phyloP scores from a whole-genome alignment of 1,140 invertebrate species.

The Diabrotica undecimpunctata region DNA sequence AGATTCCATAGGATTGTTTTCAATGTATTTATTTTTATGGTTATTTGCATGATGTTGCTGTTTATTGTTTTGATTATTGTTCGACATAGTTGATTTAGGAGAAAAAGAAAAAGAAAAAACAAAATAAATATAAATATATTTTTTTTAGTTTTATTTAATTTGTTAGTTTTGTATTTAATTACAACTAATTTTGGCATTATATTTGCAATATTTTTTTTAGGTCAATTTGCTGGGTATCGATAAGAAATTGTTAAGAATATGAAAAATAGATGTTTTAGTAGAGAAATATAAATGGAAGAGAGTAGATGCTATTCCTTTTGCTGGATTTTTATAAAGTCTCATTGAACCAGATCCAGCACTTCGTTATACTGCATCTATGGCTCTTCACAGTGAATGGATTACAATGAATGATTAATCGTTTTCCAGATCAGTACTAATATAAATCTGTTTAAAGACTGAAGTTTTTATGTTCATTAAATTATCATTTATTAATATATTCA shows the following conservation, averaged over 20 bases:
- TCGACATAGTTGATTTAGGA: too few relatives aligned
- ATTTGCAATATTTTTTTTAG: slow-evolving; percentile 47
- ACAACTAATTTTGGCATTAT: slow-evolving; percentile 4
- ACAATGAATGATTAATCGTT: slow-evolving; percentile 10
- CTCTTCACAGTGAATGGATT: slow-evolving; percentile 89
- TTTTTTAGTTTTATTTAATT: too few relatives aligned
- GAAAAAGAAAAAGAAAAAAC: too few relatives aligned
- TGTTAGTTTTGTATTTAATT: too few relatives aligned
- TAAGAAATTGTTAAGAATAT: slow-evolving; percentile 79
- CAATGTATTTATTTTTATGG: too few relatives aligned
- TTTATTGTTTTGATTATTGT: too few relatives aligned
- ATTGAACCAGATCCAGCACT: slow-evolving; percentile 86
- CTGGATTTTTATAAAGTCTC: slow-evolving; percentile 91
- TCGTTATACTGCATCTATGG: slow-evolving; percentile 87
- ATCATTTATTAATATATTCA: neutral
- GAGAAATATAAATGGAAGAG: slow-evolving; percentile 94
- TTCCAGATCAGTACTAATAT: slow-evolving; percentile 7
- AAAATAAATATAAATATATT: too few relatives aligned
- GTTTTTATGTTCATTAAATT: slow-evolving; percentile 9
- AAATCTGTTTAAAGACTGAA: slow-evolving; percentile 9
- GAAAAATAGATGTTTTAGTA: slow-evolving; percentile 88
- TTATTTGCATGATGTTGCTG: too few relatives aligned
- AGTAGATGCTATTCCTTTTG: slow-evolving; percentile 82
- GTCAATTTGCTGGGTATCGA: slow-evolving; percentile 83
- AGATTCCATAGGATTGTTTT: too few relatives aligned